Base-by-base conservation (phyloP, 2,888 invertebrate species). In the Drosophila hawaiiensis region DNA sequence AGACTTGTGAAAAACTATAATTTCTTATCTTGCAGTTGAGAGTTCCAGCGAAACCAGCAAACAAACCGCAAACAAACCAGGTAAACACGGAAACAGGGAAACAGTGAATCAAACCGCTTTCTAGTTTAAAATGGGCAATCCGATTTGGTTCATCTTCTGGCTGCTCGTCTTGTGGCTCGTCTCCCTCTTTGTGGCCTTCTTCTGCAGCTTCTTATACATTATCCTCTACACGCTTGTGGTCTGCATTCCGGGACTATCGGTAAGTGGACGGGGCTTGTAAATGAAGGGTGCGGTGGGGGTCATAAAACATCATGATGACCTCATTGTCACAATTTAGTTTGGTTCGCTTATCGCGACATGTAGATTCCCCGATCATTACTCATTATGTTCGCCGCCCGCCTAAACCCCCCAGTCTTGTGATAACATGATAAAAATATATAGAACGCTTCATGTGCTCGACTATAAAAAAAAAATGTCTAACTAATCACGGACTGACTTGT, bases 181-280 rank as follows among this genome's bases (percentile, higher is more conserved):
- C 53, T 94, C 95, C 25, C 95, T 96, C 88, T 95, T 95, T 93
- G 93, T 96, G 53, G 96, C 96, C 16, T 94, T 94, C 56, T 93
- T 97, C 77, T 96, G 96, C 79, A 95, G 96, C 2, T 94, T 95
- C 68, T 93, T 95, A 83, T 97, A 97, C 93, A 96, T 97, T 67
- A 82, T 96, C 35, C 74, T 96, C 5, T 94, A 96, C 76, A 95
- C 96, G 10, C 94, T 97, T 67, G 95, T 95, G 65, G 96, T 95
- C 10, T 96, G 96, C 93, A 94, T 96, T 93, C 94, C 95, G 68
- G 94, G 94, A 6, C 94, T 96, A 92, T 93, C 95, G 94, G 97
- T 96, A 93, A 95, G 95, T 94, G 54, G 19, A 3, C 37, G 3
- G 37, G 7, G 37, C 19, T 37, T 16, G 19, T 37, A 7, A 37